Evolutionary conservation across 2,113 vertebrate genomes (phyloP).

Genomic region (Oncorhynchus nerka): DNA sequence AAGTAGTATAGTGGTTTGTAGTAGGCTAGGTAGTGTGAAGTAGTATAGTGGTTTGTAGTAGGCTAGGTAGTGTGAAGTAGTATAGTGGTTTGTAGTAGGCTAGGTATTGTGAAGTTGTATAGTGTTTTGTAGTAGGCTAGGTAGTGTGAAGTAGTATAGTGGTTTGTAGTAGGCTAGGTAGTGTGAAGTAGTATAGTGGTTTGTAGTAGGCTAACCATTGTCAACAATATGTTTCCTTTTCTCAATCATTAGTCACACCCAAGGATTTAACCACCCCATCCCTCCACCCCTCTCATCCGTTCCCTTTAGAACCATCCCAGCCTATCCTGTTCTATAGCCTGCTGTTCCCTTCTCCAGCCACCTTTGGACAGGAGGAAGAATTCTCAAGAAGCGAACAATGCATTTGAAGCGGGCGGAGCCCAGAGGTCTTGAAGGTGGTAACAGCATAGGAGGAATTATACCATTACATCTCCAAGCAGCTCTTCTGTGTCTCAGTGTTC

Average conservation of each 20-base stretch:
- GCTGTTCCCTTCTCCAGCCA: slow-evolving; percentile 82
- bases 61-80: no score
- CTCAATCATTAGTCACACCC: slow-evolving; percentile 28
- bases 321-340: slow-evolving; percentile 77
- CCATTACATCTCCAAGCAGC: slow-evolving; percentile 66
- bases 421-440: slow-evolving; percentile 66
- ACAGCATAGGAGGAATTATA: background rate
- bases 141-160: no score
- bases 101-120: no score
- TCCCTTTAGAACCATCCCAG: slow-evolving; percentile 23
- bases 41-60: no score
- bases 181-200: no score
- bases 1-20: no score
- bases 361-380: slow-evolving; percentile 39
- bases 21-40: no score
- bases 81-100: no score
- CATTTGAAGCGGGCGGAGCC: background rate
- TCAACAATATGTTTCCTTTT: slow-evolving; percentile 90
- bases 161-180: no score
- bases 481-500: slow-evolving; percentile 72
- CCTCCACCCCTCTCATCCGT: background rate
- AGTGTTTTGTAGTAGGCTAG: no score
- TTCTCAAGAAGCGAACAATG: no score
- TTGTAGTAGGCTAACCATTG: slow-evolving; percentile 69
- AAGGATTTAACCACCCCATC: background rate